Percentiles rank a stretch among this genome's conserved stretches.
Conservation (phyloP, 2,797 vertebrate genomes). For the Silurus lanzhouensis region DNA sequence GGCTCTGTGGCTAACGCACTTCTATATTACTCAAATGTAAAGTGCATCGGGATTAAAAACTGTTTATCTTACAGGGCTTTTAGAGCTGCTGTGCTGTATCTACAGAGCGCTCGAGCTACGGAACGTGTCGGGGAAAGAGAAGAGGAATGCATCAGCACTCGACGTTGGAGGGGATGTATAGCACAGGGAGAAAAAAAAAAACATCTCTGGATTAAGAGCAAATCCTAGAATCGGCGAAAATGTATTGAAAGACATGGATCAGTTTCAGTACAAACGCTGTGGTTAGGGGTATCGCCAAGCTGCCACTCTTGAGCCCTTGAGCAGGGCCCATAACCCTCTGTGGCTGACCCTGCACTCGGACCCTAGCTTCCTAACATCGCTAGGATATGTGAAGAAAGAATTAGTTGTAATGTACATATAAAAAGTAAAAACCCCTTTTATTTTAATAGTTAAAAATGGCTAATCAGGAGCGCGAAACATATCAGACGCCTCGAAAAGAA, state of each 20-base stretch:
- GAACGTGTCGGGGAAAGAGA: slow-evolving; percentile 24
- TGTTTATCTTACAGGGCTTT: slow-evolving; percentile 53
- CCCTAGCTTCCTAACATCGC: too few species aligned
- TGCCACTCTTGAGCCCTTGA: too few species aligned
- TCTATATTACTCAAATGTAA: slow-evolving; percentile 39
- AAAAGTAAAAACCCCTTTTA: too few species aligned
- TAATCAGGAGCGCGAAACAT: background rate
- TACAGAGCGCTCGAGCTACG: slow-evolving; percentile 20
- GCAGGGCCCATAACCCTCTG: too few species aligned
- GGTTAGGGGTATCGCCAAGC: too few species aligned
- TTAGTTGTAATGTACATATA: too few species aligned
- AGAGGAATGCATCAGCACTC: slow-evolving; percentile 21
- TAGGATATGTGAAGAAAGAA: too few species aligned
- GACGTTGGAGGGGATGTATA: background rate
- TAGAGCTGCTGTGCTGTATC: slow-evolving; percentile 39
- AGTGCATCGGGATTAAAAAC: slow-evolving; percentile 8
- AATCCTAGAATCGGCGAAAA: background rate
- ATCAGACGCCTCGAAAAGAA: background rate
- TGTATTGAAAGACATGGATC: too few species aligned
- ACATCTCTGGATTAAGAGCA: background rate
- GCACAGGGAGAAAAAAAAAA: background rate
- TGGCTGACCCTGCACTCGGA: too few species aligned
- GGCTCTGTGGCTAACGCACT: slow-evolving; percentile 4
- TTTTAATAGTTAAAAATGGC: background rate
- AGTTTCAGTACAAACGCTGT: too few species aligned